Conservation (phyloP, 2,113 vertebrate genomes). For the Mustela nigripes region DNA sequence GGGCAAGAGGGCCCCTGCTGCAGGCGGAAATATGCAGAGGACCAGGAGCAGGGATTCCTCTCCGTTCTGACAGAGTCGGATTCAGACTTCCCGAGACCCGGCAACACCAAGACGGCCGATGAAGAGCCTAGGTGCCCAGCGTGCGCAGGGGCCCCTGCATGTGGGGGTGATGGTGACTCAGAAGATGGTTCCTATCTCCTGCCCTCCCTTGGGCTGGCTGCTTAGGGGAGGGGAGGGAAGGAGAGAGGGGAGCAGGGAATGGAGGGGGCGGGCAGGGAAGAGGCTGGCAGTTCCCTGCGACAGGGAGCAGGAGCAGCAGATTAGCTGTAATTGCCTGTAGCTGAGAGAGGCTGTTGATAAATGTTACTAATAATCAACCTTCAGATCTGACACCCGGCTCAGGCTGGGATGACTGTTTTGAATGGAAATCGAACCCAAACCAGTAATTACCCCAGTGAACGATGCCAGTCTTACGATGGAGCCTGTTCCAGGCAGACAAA, state of each 20-base stretch:
- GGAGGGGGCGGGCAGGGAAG: not conserved
- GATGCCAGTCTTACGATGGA: constrained; percentile 65
- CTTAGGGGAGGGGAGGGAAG: not conserved
- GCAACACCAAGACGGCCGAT: not conserved
- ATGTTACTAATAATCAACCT: constrained; percentile 78
- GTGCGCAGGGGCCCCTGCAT: not conserved
- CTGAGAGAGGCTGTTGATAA: constrained; percentile 63
- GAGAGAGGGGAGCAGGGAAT: not conserved
- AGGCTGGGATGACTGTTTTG: constrained; percentile 78
- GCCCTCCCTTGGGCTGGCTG: constrained; percentile 50
- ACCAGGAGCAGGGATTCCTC: not conserved
- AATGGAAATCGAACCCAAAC: constrained; percentile 78
- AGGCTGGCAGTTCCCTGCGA: constrained; percentile 58
- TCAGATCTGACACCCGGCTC: constrained; percentile 81
- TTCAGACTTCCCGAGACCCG: not conserved
- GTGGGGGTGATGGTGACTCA: constrained; percentile 16
- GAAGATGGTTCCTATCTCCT: constrained; percentile 38
- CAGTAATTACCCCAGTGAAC: constrained; percentile 68
- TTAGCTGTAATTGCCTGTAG: constrained; percentile 74
- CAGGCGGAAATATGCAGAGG: not conserved
- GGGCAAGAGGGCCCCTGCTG: not conserved
- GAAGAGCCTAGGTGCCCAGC: not conserved
- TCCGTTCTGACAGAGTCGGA: not conserved
- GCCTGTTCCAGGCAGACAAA: constrained; percentile 46
- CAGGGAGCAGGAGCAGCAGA: constrained; percentile 60